phyloP scores from a whole-genome alignment of 2,797 vertebrate species.

The Halcyon leucocephala region DNA sequence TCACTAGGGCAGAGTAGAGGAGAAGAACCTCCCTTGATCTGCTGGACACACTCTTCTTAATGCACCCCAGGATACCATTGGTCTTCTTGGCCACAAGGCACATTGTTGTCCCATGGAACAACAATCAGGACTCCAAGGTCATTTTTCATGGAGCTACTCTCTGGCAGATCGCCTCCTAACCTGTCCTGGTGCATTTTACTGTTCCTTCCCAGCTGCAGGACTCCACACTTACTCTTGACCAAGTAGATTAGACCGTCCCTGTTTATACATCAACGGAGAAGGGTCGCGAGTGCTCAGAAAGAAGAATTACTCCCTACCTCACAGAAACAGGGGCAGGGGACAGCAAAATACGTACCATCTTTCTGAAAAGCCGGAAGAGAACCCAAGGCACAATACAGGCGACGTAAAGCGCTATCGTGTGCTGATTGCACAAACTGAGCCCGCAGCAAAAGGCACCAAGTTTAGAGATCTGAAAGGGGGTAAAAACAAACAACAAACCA shows the following conservation, averaged over 20 bases:
- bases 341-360: constrained; percentile 79
- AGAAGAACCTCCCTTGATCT: no score
- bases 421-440: constrained; percentile 95
- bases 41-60: no score
- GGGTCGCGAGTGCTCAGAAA: background rate
- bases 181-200: no score
- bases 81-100: no score
- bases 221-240: background rate
- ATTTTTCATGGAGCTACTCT: no score
- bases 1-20: no score
- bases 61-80: no score
- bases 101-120: no score
- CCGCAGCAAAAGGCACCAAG: constrained; percentile 93
- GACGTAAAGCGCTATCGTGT: constrained; percentile 91
- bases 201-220: no score
- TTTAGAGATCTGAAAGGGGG: constrained; percentile 82
- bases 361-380: constrained; percentile 80
- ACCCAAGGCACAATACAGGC: constrained; percentile 89
- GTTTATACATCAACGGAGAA: background rate
- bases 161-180: no score
- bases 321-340: background rate
- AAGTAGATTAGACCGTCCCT: background rate
- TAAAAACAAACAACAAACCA: background rate
- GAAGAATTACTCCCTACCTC: background rate
- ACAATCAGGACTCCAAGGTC: no score